phyloP scores from a whole-genome alignment of 2,888 invertebrate species.

The Drosophila colorata region DNA sequence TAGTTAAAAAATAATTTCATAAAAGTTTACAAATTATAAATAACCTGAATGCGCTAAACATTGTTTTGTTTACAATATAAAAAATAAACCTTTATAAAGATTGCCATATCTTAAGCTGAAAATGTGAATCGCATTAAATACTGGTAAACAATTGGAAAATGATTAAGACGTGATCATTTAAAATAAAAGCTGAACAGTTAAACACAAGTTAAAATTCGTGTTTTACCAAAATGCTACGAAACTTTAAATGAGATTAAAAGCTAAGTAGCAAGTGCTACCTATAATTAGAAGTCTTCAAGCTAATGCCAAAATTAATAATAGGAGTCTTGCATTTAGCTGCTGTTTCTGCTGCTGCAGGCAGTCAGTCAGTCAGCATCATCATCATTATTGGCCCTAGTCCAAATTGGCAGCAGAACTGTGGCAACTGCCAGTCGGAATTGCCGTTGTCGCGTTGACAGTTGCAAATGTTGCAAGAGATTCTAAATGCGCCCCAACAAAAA shows the following conservation, averaged over 20 bases:
- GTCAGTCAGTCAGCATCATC: constrained; percentile 16
- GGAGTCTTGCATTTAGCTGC: constrained; percentile 18
- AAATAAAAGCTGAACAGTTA: background rate
- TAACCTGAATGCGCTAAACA: too few relatives aligned
- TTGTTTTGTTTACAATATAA: too few relatives aligned
- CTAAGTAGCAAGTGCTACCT: constrained; percentile 10
- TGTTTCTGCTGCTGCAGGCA: background rate
- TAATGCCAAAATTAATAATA: constrained; percentile 47
- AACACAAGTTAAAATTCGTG: background rate
- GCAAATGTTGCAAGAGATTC: constrained; percentile 69
- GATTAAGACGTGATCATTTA: background rate
- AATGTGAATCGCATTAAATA: too few relatives aligned
- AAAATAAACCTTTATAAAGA: too few relatives aligned
- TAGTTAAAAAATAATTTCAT: too few relatives aligned
- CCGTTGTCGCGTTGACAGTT: constrained; percentile 76
- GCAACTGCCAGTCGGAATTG: constrained; percentile 42
- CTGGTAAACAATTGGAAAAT: background rate
- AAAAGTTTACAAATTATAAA: too few relatives aligned
- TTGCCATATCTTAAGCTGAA: too few relatives aligned
- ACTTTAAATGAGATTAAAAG: background rate
- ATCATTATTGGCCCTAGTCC: constrained; percentile 68
- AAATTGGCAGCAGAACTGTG: constrained; percentile 73
- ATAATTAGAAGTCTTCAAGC: constrained; percentile 2
- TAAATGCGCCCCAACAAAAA: constrained; percentile 11
- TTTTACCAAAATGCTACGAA: background rate